A percentile compares a stretch with the other conserved stretches of the same genome.
These are phyloP conservation scores for Ectobius pallidus DNA, from an alignment of 2,888 invertebrate species.

Conservation along the genomic window DNA sequence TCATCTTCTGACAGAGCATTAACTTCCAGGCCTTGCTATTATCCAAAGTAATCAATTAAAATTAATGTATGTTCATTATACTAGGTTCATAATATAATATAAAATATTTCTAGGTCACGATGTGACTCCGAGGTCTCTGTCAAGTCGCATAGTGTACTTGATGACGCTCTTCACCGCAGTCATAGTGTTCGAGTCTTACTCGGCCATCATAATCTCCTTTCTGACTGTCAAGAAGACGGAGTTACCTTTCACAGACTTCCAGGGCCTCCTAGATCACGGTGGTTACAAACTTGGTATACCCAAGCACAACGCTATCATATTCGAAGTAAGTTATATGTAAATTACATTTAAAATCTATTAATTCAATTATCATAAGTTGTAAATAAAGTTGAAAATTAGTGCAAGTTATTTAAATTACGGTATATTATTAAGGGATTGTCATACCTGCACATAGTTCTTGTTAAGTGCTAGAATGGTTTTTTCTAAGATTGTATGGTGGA, in stretches of 20 bases:
- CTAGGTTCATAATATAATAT: neutral
- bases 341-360: neutral
- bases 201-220: neutral
- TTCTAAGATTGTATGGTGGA: too few relatives aligned
- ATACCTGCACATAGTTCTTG: neutral
- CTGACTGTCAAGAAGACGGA: neutral
- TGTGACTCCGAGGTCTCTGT: neutral
- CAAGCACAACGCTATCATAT: neutral
- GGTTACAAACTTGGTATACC: neutral
- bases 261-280: neutral
- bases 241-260: neutral
- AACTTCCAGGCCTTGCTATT: too few relatives aligned
- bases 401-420: too few relatives aligned
- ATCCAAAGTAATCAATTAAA: too few relatives aligned
- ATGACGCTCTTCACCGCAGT: neutral
- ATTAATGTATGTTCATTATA: neutral
- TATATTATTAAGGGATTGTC: neutral
- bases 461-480: neutral
- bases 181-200: neutral
- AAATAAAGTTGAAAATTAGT: neutral
- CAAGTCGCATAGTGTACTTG: neutral
- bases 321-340: neutral
- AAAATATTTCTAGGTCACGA: neutral
- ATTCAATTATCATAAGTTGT: neutral
- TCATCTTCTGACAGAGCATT: too few relatives aligned